Conservation (phyloP, 35 echinoderm and acorn worm genomes). For the Apostichopus californicus region DNA sequence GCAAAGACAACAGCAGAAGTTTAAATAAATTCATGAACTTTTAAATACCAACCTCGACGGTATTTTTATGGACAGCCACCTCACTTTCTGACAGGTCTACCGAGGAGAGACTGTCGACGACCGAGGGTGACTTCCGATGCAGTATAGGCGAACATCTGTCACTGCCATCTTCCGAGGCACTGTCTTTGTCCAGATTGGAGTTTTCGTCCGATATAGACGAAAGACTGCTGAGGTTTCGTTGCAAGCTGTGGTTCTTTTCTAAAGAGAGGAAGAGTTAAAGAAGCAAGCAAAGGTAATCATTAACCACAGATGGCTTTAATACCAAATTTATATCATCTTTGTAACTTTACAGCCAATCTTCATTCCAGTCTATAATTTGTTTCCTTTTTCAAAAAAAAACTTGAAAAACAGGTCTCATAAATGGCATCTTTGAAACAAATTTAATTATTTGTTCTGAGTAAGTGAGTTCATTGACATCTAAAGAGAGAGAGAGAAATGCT, state of each 20-base stretch:
- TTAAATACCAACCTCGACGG: not conserved
- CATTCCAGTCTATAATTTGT: too few species aligned
- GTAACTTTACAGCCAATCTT: too few species aligned
- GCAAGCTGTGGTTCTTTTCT: slow-evolving; percentile 24
- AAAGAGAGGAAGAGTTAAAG: too few species aligned
- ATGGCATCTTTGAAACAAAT: too few species aligned
- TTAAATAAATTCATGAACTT: too few species aligned
- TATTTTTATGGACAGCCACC: not conserved
- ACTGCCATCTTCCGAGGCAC: slow-evolving; percentile 39
- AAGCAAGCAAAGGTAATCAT: not conserved
- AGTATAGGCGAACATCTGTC: slow-evolving; percentile 23
- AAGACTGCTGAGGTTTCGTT: slow-evolving; percentile 6
- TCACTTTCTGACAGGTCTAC: slow-evolving; percentile 25
- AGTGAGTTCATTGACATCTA: too few species aligned
- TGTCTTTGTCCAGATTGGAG: slow-evolving; percentile 43
- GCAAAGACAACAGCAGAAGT: too few species aligned
- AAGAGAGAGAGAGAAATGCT: too few species aligned
- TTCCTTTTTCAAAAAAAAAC: too few species aligned
- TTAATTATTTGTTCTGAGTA: too few species aligned
- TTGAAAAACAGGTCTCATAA: too few species aligned
- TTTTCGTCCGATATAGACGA: slow-evolving; percentile 37
- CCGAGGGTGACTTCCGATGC: slow-evolving; percentile 8
- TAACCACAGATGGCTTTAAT: not conserved
- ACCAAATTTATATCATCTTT: too few species aligned
- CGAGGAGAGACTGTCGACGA: slow-evolving; percentile 24